Base-by-base conservation (phyloP, 2,113 vertebrate genomes). In the Rhabdomys dilectus region DNA sequence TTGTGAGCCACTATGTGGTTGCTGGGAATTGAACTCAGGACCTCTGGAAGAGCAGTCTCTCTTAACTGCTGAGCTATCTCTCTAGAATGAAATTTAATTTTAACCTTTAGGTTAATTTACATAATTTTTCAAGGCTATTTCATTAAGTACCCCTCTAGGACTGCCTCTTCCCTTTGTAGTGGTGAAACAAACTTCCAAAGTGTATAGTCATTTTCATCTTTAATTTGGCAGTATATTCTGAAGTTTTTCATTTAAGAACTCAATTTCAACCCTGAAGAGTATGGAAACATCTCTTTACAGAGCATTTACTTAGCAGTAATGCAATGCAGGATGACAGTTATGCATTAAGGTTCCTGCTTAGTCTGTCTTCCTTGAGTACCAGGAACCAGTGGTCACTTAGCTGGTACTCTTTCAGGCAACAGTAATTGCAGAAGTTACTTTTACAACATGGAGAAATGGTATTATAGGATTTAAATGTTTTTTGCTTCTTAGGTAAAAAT, bases 401-500 rank as follows among this genome's bases (percentile, higher is more conserved):
- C 36, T 85, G 11, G 94, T 91, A 51, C 94, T 94, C 56, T 36
- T 85, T 91, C 88, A 85, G 34, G 45, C 42, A 39, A 1, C 95
- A 81, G 77, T 66, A 16, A 94, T 86, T 91, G 1, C 1, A 51
- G 92, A 39, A 73, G 51, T 95, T 92, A 60, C 39, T 94, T 92
- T 76, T 87, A 24, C 2, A 66, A 45, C 60, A 45, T 76, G 75
- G 45, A 17, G 12, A 91, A 39, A 21, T 64, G 72, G 39, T 94
- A 76, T 64, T 91, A 77, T 85, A 48, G 60, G 13, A 66, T 88
- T 94, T 76, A 85, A 87, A 82, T 73, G 89, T 91, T 48, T 97
- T 26, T 72, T 48, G 72, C 21, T 88, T 97, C 88, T 90, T 95
- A 58, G n/a, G 31, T 97, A 64, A 82, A 80, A 78, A 75, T 72